Base-by-base conservation (phyloP, 2,888 invertebrate genomes). In the Tupiocoris notatus region DNA sequence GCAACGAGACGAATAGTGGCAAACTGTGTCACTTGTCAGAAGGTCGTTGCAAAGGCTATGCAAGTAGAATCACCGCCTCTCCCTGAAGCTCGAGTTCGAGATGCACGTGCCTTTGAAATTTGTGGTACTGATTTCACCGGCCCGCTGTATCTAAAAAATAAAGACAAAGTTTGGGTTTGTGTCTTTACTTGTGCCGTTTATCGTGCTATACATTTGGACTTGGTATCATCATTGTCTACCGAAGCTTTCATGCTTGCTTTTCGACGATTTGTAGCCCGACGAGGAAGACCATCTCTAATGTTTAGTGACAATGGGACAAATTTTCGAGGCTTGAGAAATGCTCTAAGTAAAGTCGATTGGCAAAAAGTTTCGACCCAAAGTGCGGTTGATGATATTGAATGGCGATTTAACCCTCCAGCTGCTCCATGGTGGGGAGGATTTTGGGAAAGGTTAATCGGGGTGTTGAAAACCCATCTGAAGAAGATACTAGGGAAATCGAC, bases 331-430 rank as follows among this genome's bases (percentile, higher is more conserved):
- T 79, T 82, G 0, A 79, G 79, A 3, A 84, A 82, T 78, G 82
- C 85, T 16, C 85, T 86, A 79, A 84, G 85, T 78, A 85, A 86
- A 81, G 85, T 87, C 0, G 86, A 87, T 78, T 86, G 86, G 79
- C 86, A 85, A 83, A 66, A 71, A 9, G 81, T 83, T n/a, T 3
- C 18, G 1, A 56, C 77, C 16, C 71, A 78, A 20, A 77, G 78
- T 9, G 9, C 78, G 0, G 75, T 79, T 1, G 63, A 80, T 22
- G 77, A 63, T 73, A 80, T 79, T 79, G 80, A 79, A 76, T 83
- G 81, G 83, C 75, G 79, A 6, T 85, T 62, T 17, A 71, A 39
- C 20, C 76, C 76, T 2, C 70, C 76, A 9, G 23, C 63, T 7
- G 70, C 84, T 2, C 80, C 84, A 0, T 86, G 85, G 84, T 83